A percentile compares a stretch with the other conserved stretches of the same genome.
Evolutionary conservation across 2,888 invertebrate genomes (phyloP).

Genomic region (Listrodromus nycthemerus): DNA sequence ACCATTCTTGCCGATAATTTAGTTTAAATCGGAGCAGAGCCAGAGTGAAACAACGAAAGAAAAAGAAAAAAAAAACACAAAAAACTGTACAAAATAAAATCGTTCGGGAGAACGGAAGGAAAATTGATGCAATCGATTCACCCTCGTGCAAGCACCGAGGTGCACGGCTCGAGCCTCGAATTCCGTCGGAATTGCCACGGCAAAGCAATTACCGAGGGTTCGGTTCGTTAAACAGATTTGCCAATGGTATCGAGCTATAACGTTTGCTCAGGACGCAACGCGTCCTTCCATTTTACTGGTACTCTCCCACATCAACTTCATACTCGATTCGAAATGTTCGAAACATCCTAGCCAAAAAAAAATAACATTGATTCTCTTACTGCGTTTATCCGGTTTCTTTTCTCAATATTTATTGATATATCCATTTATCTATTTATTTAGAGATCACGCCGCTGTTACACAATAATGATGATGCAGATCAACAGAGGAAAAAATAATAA

Average conservation of each 20-base stretch:
- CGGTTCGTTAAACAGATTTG: conserved; percentile 62
- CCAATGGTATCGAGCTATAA: conserved; percentile 39
- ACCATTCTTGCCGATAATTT: too few species aligned
- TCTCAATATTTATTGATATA: not conserved
- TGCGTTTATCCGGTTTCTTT: not conserved
- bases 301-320: conserved; percentile 13
- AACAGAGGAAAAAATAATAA: not conserved
- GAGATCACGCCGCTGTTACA: too few species aligned
- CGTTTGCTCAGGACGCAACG: conserved; percentile 27
- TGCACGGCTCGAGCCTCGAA: conserved; percentile 27
- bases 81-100: not conserved
- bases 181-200: conserved; percentile 51
- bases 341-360: not conserved
- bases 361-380: not conserved
- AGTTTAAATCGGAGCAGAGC: too few species aligned
- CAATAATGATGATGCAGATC: too few species aligned
- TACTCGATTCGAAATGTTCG: not conserved
- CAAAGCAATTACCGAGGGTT: conserved; percentile 63
- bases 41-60: too few species aligned
- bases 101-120: not conserved
- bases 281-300: not conserved
- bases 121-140: conserved; percentile 37
- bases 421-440: too few species aligned
- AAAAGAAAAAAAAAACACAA: not conserved
- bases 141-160: conserved; percentile 14